Percentiles rank a stretch among this genome's conserved stretches.
Evolutionary conservation across 2,113 vertebrate species (phyloP).

Genomic region (Cynopterus brachyotis): DNA sequence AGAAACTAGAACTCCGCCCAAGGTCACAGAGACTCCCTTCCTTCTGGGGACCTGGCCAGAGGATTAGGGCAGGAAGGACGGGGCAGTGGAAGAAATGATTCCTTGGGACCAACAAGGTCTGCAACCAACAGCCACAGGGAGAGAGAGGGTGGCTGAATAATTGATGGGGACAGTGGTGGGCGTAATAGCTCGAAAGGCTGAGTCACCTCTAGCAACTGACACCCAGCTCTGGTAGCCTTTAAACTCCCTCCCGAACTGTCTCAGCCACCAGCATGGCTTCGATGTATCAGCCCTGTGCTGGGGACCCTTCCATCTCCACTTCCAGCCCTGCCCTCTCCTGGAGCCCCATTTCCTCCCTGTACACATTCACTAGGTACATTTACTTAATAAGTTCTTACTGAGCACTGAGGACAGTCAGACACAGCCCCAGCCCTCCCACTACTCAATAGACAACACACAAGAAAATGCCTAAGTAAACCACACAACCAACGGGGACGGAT

Average conservation of each 20-base stretch:
- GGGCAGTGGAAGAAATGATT: background rate
- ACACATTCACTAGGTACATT: background rate
- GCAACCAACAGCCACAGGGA: background rate
- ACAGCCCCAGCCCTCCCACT: background rate
- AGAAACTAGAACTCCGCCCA: background rate
- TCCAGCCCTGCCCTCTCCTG: background rate
- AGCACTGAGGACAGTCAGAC: background rate
- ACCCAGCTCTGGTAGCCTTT: background rate
- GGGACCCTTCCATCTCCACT: background rate
- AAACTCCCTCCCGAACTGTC: background rate
- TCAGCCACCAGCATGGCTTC: background rate
- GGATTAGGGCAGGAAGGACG: background rate
- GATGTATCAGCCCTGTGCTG: rapidly evolving
- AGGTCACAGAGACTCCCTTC: background rate
- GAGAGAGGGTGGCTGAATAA: background rate
- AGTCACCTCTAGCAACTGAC: background rate
- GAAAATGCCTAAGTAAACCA: background rate
- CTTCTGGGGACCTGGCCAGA: background rate
- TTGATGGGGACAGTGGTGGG: background rate
- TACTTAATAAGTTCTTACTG: background rate
- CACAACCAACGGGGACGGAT: background rate
- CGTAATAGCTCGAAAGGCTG: background rate
- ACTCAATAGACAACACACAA: background rate
- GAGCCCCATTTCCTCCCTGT: background rate
- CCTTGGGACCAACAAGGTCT: background rate